Evolutionary conservation across 2,888 invertebrate genomes (phyloP).

Genomic region (Colostygia pectinataria): DNA sequence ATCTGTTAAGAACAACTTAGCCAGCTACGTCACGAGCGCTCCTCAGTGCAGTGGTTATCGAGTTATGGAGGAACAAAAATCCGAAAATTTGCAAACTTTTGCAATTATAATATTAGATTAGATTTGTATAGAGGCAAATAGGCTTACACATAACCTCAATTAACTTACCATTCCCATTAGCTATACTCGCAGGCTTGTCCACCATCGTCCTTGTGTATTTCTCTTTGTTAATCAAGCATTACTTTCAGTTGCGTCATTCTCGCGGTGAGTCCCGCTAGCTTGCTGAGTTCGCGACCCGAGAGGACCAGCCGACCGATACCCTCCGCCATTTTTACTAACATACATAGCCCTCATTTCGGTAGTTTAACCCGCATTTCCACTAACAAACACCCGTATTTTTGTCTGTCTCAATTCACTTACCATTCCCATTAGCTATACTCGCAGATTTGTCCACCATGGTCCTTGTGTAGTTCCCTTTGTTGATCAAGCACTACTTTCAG

Average conservation of each 20-base stretch:
- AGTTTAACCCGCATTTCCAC: background rate
- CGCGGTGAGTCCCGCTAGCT: conserved; percentile 96
- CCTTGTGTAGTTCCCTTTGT: conserved; percentile 87
- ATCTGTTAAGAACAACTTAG: no score
- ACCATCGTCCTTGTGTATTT: conserved; percentile 85
- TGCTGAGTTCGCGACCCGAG: conserved; percentile 96
- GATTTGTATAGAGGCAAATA: no score
- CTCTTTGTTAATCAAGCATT: conserved; percentile 91
- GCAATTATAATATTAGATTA: no score
- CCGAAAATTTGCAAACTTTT: no score
- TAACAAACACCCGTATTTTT: no score
- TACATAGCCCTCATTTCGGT: background rate
- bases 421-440: conserved; percentile 43
- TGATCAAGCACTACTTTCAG: conserved; percentile 91
- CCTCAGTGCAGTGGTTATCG: no score
- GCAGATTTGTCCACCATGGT: conserved; percentile 75
- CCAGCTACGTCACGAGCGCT: no score
- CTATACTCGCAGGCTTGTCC: conserved; percentile 43
- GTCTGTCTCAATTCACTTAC: no score
- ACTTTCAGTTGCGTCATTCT: conserved; percentile 94
- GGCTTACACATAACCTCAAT: no score
- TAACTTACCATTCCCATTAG: conserved; percentile 49
- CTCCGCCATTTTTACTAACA: background rate
- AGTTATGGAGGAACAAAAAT: no score
- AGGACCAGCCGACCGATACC: conserved; percentile 97